These are phyloP conservation scores for Macrosteles quadrilineatus DNA, from an alignment of 1,140 invertebrate species.

Conservation along the genomic window DNA sequence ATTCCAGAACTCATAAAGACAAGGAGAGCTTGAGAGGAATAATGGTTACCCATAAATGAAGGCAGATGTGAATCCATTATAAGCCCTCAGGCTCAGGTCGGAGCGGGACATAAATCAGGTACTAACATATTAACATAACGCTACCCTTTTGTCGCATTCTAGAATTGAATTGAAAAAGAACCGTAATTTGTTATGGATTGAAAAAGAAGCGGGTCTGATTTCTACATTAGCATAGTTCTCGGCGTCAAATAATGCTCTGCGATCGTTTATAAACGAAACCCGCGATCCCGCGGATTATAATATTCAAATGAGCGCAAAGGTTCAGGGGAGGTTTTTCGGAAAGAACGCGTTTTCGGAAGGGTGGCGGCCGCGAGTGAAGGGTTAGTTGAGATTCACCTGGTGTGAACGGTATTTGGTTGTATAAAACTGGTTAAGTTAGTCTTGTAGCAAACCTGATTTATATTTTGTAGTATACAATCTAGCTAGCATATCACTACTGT, in stretches of 20 bases:
- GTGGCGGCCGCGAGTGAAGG: not conserved
- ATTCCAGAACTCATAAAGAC: not conserved
- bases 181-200: slow-evolving; percentile 18
- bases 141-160: not conserved
- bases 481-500: too few species aligned
- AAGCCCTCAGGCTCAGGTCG: slow-evolving; percentile 2
- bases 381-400: too few species aligned
- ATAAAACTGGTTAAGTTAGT: too few species aligned
- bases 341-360: slow-evolving; percentile 15
- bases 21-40: not conserved
- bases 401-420: too few species aligned
- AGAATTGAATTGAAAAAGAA: slow-evolving; percentile 5
- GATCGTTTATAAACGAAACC: not conserved
- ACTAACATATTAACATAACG: slow-evolving; percentile 15
- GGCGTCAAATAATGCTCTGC: not conserved
- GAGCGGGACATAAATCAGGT: slow-evolving; percentile 15
- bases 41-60: slow-evolving; percentile 13
- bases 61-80: slow-evolving; percentile 20
- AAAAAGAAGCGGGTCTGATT: slow-evolving; percentile 20
- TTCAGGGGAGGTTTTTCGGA: not conserved
- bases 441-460: too few species aligned
- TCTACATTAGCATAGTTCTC: slow-evolving; percentile 5
- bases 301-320: slow-evolving; percentile 16
- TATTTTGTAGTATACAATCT: too few species aligned
- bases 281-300: slow-evolving; percentile 7